Base-by-base conservation (phyloP, 2,888 invertebrate species). In the Trachelus iudaicus region DNA sequence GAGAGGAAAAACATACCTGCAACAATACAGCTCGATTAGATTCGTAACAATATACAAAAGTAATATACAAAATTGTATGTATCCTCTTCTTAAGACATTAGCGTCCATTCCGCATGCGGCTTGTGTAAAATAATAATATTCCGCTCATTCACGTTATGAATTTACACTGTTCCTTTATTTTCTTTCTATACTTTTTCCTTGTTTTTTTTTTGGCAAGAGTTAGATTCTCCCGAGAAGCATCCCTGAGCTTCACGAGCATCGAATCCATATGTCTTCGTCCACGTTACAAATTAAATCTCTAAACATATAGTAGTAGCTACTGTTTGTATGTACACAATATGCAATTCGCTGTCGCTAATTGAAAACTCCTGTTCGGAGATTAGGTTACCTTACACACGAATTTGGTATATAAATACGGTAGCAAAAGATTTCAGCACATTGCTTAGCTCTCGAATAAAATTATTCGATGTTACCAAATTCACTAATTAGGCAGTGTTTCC, bases 381-480 rank as follows among this genome's bases (percentile, higher is more conserved):
- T 75, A 75, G n/a, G 69, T 78, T 35, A 73, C 78, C 73, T 78
- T 76, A 78, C 34, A 78, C 80, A 81, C 80, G 80, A 80, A 79
- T 84, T 79, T 85, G 84, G 88, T 89, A 86, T 89, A 89, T 85
- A 89, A 89, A 89, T 88, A 87, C 87, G 83, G 87, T 89, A 89
- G 87, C 87, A 89, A 89, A 88, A 87, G 84, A 84, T 85, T 84
- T 85, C 81, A 85, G 84, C 84, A 77, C 80, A 76, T 82, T 80
- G 79, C 81, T 84, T 76, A 56, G 80, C 79, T 82, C 78, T 80
- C 77, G 75, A 82, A 83, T 80, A 81, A 87, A 86, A 85, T 83
- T 84, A 85, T 88, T 89, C 85, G 87, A 89, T 86, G 86, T 85
- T 40, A 69, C 78, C 78, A 71, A 69, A 69, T 79, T 71, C 69